A percentile compares a stretch with the other conserved stretches of the same genome.
phyloP scores from a whole-genome alignment of 1,140 invertebrate species.

The Samia ricini region DNA sequence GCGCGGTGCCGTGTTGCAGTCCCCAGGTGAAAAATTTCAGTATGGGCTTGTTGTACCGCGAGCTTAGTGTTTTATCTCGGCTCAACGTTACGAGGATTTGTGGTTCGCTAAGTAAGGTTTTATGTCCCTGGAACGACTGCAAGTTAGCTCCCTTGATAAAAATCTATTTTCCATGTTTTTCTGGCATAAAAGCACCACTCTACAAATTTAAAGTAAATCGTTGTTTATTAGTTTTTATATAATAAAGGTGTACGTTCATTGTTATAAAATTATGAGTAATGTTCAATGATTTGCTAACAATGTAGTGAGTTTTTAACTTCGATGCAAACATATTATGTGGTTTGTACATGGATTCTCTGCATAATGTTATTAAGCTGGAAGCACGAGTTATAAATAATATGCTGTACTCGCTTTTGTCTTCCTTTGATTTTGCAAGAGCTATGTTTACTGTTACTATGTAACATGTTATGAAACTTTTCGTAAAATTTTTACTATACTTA shows the following conservation, averaged over 20 bases:
- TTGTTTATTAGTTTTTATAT: conserved; percentile 1
- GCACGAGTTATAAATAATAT: conserved; percentile 64
- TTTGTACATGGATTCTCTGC: neutral
- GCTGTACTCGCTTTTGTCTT: conserved; percentile 57
- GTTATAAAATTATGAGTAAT: neutral
- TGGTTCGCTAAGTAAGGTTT: conserved; percentile 76
- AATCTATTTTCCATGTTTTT: conserved; percentile 53
- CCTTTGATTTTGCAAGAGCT: conserved; percentile 42
- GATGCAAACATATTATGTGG: neutral
- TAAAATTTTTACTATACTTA: neutral
- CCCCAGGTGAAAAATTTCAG: conserved; percentile 74
- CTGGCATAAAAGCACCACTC: conserved; percentile 15
- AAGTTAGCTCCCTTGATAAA: conserved; percentile 70
- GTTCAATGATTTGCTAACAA: neutral
- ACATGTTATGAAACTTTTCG: conserved; percentile 3
- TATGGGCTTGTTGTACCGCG: conserved; percentile 54
- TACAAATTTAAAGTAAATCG: neutral
- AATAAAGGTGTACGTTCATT: conserved; percentile 17
- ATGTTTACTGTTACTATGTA: conserved; percentile 1
- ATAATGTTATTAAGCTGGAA: neutral
- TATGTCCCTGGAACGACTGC: conserved; percentile 67
- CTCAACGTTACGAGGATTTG: conserved; percentile 77
- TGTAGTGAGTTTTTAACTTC: neutral
- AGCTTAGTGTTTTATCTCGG: conserved; percentile 75
- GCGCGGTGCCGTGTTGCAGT: conserved; percentile 19